These are phyloP conservation scores for Gryon sp. DNA, from an alignment of 1,140 invertebrate genomes.

Conservation along the genomic window DNA sequence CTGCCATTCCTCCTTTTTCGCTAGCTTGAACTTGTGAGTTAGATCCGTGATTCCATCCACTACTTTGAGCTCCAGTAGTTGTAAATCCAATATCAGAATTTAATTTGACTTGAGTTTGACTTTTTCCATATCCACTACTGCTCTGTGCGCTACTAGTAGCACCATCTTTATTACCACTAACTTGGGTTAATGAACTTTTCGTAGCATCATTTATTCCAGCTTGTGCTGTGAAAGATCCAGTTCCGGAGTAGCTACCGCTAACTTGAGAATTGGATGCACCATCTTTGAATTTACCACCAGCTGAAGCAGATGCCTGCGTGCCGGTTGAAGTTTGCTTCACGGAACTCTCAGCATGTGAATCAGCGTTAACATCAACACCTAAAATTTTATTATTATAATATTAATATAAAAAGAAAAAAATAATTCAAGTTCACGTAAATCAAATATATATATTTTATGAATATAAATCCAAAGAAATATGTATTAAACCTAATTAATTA, in stretches of 20 bases:
- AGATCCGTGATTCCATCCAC: conserved; percentile 86
- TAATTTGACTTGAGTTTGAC: conserved; percentile 87
- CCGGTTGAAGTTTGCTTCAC: conserved; percentile 83
- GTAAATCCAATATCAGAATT: conserved; percentile 86
- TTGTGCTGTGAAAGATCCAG: conserved; percentile 89
- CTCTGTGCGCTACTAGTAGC: conserved; percentile 84
- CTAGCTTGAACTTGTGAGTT: conserved; percentile 88
- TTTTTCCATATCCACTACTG: conserved; percentile 85
- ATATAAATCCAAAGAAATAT: too few relatives aligned
- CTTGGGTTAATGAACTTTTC: conserved; percentile 86
- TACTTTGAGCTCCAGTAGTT: conserved; percentile 86
- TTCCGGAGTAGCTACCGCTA: conserved; percentile 86
- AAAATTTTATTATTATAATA: not conserved
- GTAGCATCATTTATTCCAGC: conserved; percentile 88
- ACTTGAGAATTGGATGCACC: conserved; percentile 89
- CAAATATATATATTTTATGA: too few relatives aligned
- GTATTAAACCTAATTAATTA: too few relatives aligned
- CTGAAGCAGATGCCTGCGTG: conserved; percentile 86
- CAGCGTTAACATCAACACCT: conserved; percentile 80
- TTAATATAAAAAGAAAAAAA: not conserved
- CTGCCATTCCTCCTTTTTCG: conserved; percentile 88
- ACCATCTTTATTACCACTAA: conserved; percentile 86
- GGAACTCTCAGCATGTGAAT: conserved; percentile 87
- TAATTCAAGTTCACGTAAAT: not conserved
- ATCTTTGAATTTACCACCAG: conserved; percentile 85